phyloP scores from a whole-genome alignment of 2,888 invertebrate species.

The Cheilosia variabilis region DNA sequence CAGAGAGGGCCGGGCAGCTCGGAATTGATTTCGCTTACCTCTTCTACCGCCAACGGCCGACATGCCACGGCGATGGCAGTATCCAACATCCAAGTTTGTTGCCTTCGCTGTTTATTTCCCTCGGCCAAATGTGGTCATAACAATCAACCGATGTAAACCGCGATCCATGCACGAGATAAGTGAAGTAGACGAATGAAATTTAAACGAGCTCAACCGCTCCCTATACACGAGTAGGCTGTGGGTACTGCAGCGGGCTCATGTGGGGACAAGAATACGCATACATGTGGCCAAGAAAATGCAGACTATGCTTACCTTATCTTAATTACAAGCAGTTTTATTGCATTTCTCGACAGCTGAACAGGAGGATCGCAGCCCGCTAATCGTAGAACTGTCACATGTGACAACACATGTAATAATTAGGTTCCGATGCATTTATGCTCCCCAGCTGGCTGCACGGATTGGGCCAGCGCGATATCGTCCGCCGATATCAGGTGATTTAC shows the following conservation, averaged over 20 bases:
- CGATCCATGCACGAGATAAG: conserved; percentile 73
- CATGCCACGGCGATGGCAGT: background rate
- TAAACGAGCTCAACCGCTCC: conserved; percentile 72
- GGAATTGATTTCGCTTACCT: conserved; percentile 62
- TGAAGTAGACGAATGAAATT: conserved; percentile 75
- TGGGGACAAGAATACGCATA: background rate
- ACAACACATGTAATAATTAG: conserved; percentile 72
- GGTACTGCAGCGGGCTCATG: background rate
- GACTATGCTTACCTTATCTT: conserved; percentile 76
- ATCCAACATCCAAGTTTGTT: conserved; percentile 31
- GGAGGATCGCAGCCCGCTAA: conserved; percentile 64
- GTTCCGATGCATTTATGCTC: conserved; percentile 43
- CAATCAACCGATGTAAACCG: conserved; percentile 73
- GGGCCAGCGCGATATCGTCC: conserved; percentile 9
- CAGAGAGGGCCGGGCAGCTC: conserved; percentile 62
- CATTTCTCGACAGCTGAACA: conserved; percentile 77
- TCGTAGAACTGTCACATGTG: conserved; percentile 69
- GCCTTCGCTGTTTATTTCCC: conserved; percentile 64
- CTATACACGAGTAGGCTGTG: background rate
- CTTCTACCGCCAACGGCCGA: conserved; percentile 17
- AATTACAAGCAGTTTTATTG: conserved; percentile 77
- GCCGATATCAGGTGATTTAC: conserved; percentile 59
- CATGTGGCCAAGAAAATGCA: conserved; percentile 67
- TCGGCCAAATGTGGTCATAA: conserved; percentile 73
- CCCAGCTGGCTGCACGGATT: conserved; percentile 3